Evolutionary conservation across 2,888 invertebrate species (phyloP).

Genomic region (Blastobasis lacticolella): DNA sequence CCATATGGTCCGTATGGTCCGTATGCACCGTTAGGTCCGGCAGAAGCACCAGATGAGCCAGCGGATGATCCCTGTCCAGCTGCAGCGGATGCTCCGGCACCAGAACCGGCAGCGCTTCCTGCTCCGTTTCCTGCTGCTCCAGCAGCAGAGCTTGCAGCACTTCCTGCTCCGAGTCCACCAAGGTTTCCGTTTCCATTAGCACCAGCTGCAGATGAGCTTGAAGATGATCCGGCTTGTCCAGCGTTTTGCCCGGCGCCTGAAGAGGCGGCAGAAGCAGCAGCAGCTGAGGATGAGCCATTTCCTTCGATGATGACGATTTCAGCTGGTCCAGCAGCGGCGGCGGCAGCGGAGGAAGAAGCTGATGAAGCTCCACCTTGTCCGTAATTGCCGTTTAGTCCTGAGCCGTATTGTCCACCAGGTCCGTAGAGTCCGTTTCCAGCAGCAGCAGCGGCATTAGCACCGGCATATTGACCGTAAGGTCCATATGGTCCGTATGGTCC

Average conservation of each 20-base stretch:
- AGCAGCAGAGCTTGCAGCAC: too few relatives aligned
- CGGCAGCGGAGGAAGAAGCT: conserved; percentile 1
- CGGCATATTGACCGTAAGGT: not conserved
- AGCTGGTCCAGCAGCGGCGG: conserved; percentile 8
- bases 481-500: conserved; percentile 8
- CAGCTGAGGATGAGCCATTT: too few relatives aligned
- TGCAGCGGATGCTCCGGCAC: not conserved
- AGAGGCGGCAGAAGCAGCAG: too few relatives aligned
- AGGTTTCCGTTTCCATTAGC: too few relatives aligned
- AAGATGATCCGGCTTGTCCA: too few relatives aligned
- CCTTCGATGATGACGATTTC: not conserved
- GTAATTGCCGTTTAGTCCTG: not conserved
- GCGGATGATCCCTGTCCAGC: not conserved
- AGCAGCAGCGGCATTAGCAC: not conserved
- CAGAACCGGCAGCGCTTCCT: not conserved
- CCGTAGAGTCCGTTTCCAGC: conserved; percentile 2
- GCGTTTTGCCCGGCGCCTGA: too few relatives aligned
- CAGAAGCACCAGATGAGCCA: not conserved
- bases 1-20: conserved; percentile 6
- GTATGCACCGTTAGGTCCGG: not conserved
- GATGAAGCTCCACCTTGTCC: not conserved
- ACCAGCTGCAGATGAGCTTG: not conserved
- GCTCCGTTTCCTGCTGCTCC: too few relatives aligned
- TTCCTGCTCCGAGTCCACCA: too few relatives aligned
- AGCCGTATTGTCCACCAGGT: not conserved